Conservation (phyloP, 2,113 vertebrate genomes). For the Elaphurus davidianus region DNA sequence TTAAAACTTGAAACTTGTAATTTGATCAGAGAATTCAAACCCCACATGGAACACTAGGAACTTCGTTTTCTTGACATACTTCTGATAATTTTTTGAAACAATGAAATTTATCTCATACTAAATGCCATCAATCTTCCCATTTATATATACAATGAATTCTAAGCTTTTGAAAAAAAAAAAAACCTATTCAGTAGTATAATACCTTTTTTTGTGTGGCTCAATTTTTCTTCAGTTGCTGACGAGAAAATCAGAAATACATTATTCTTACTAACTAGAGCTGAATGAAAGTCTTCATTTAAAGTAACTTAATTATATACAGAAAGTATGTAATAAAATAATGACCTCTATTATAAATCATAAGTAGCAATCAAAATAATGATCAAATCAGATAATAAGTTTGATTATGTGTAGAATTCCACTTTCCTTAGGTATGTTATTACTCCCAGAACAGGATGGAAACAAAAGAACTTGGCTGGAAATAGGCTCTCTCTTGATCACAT, state of each 20-base stretch:
- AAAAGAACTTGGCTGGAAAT: slow-evolving; percentile 68
- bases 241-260: slow-evolving; percentile 81
- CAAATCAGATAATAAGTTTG: slow-evolving; percentile 84
- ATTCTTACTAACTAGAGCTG: slow-evolving; percentile 77
- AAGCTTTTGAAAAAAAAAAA: slow-evolving; percentile 58
- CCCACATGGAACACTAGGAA: neutral
- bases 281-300: slow-evolving; percentile 82
- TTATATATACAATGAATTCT: slow-evolving; percentile 67
- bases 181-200: slow-evolving; percentile 56
- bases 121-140: slow-evolving; percentile 68
- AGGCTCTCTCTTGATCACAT: slow-evolving; percentile 54
- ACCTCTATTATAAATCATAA: slow-evolving; percentile 83
- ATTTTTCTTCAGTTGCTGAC: slow-evolving; percentile 71
- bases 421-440: slow-evolving; percentile 80
- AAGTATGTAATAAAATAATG: slow-evolving; percentile 82
- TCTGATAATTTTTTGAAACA: slow-evolving; percentile 72
- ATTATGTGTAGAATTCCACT: slow-evolving; percentile 79
- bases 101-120: slow-evolving; percentile 64
- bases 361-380: slow-evolving; percentile 86
- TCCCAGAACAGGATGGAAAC: slow-evolving; percentile 73
- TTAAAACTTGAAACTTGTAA: slow-evolving; percentile 45
- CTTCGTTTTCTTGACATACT: slow-evolving; percentile 55
- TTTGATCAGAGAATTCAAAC: slow-evolving; percentile 39
- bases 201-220: slow-evolving; percentile 68
- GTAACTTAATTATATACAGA: slow-evolving; percentile 81